Percentiles rank a stretch among this genome's conserved stretches.
phyloP scores from a whole-genome alignment of 2,888 invertebrate species.

The Eupsilia transversa region DNA sequence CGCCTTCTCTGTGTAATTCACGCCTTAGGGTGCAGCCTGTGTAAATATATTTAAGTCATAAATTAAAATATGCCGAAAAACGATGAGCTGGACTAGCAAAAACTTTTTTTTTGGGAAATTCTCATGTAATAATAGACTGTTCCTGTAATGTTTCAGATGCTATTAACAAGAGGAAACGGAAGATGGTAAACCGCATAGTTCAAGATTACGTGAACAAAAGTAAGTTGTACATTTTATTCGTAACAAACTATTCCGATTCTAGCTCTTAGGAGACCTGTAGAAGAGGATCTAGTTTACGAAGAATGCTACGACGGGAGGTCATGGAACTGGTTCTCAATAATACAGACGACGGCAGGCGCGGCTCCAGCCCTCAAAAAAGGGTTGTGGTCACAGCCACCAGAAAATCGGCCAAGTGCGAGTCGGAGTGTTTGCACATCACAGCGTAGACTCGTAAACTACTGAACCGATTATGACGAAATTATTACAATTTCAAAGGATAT shows the following conservation, averaged over 20 bases:
- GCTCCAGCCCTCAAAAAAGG: no score
- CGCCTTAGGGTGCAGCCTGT: no score
- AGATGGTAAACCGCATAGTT: accelerated
- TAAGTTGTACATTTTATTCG: neutral
- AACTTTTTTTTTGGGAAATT: neutral
- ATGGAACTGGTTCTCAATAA: neutral
- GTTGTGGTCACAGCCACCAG: no score
- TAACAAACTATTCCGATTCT: neutral
- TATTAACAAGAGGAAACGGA: neutral
- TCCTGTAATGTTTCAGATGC: slow-evolving; percentile 6
- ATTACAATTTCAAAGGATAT: no score
- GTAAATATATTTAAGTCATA: neutral
- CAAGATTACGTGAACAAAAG: neutral
- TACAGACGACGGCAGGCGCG: neutral
- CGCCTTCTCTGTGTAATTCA: no score
- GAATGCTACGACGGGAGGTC: neutral
- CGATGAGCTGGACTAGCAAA: neutral
- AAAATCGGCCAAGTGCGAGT: no score
- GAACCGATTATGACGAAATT: no score
- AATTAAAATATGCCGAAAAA: neutral
- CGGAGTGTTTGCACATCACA: no score
- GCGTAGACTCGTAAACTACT: no score
- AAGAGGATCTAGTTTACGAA: neutral
- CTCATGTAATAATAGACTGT: no score
- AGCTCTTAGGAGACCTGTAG: neutral